These are phyloP conservation scores for Aphidius gifuensis DNA, from an alignment of 1,140 invertebrate genomes.

Conservation along the genomic window DNA sequence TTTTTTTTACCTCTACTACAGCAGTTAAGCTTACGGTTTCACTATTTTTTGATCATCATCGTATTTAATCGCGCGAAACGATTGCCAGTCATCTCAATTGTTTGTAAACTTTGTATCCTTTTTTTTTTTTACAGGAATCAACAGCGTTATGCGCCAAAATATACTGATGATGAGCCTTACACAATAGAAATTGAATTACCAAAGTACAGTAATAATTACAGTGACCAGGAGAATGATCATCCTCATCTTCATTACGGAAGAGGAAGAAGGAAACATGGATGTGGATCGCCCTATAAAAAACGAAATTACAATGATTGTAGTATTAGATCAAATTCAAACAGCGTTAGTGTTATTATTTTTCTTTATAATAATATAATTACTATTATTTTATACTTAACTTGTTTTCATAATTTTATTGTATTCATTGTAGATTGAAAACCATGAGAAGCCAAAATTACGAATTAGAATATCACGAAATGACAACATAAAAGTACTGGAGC, in stretches of 20 bases:
- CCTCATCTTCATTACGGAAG: conserved; percentile 11
- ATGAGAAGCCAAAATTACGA: conserved; percentile 23
- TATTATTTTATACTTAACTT: not conserved
- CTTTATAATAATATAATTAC: not conserved
- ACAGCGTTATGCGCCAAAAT: conserved; percentile 15
- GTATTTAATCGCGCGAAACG: too few relatives aligned
- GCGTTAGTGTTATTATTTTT: not conserved
- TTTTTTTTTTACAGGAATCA: conserved; percentile 14
- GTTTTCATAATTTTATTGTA: conserved; percentile 4
- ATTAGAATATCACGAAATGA: conserved; percentile 35
- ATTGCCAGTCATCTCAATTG: too few relatives aligned
- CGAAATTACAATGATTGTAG: not conserved
- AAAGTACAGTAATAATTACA: conserved; percentile 18
- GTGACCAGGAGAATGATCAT: conserved; percentile 2
- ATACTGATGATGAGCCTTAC: conserved; percentile 29
- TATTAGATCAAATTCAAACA: not conserved
- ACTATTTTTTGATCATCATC: too few relatives aligned
- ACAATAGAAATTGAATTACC: conserved; percentile 40
- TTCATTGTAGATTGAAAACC: conserved; percentile 26
- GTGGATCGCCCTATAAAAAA: not conserved
- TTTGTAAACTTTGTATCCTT: too few relatives aligned
- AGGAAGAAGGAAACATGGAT: not conserved
- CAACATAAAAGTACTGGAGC: not conserved
- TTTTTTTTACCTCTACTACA: conserved; percentile 1
- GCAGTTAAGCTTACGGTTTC: too few relatives aligned